Conservation (phyloP, 2,113 vertebrate species). For the Cyprinodon brontotheroides region DNA sequence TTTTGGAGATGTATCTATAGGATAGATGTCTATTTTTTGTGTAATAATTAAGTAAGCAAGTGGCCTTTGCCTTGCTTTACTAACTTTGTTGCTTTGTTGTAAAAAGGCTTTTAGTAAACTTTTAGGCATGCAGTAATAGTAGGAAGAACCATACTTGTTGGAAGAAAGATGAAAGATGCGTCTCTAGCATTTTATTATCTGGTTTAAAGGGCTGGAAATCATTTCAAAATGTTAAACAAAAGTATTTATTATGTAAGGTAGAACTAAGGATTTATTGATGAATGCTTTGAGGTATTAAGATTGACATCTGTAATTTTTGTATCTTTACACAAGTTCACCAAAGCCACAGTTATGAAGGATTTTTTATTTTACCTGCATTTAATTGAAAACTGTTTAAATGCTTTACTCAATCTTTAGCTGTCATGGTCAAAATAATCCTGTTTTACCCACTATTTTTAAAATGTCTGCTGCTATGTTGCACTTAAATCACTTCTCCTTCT, state of each 20-base stretch:
- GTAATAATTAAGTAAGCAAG: neutral
- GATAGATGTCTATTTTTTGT: neutral
- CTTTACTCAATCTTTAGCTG: neutral
- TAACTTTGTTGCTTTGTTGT: neutral
- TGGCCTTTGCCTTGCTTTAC: neutral
- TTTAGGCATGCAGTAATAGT: neutral
- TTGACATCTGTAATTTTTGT: neutral
- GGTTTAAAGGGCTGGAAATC: neutral
- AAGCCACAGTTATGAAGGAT: neutral
- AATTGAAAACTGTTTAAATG: neutral
- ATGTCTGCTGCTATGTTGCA: conserved; percentile 11
- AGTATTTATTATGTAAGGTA: neutral
- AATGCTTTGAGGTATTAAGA: neutral
- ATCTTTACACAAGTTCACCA: neutral
- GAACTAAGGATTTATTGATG: neutral
- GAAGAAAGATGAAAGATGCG: no score
- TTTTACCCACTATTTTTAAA: neutral
- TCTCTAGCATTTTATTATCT: neutral
- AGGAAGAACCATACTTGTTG: neutral
- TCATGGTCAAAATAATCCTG: neutral
- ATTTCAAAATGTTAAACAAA: neutral
- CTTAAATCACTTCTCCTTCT: conserved; percentile 11
- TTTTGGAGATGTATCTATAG: neutral
- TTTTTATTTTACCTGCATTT: neutral
- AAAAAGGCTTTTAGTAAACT: neutral